Conservation (phyloP, 2,888 invertebrate genomes). For the Arrhopalites spinosus region DNA sequence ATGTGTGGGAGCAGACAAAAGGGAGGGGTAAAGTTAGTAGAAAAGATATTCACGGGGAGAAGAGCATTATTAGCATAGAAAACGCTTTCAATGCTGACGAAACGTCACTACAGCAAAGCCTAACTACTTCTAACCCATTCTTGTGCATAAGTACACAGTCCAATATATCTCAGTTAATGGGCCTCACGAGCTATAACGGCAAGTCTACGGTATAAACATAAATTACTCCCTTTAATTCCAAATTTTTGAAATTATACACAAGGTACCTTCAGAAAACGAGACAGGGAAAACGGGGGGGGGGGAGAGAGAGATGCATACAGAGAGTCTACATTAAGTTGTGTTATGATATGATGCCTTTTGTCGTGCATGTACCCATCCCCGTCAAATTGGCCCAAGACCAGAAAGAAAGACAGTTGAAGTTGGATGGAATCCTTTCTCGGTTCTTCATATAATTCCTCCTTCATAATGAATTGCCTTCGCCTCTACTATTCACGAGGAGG, state of each 20-base stretch:
- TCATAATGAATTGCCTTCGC: slow-evolving; percentile 26
- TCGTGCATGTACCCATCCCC: slow-evolving; percentile 17
- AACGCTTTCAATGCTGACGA: slow-evolving; percentile 53
- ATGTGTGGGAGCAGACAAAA: slow-evolving; percentile 10
- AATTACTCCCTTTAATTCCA: slow-evolving; percentile 39
- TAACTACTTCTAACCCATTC: slow-evolving; percentile 34
- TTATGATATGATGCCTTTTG: slow-evolving; percentile 27
- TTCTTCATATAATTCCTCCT: slow-evolving; percentile 9
- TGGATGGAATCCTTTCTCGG: slow-evolving; percentile 36
- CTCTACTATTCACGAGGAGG: slow-evolving; percentile 31
- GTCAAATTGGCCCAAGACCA: slow-evolving; percentile 33
- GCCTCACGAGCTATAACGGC: slow-evolving; percentile 35
- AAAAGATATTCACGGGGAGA: slow-evolving; percentile 26
- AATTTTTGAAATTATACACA: slow-evolving; percentile 40
- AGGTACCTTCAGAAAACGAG: slow-evolving; percentile 21
- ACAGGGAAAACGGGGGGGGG: neutral
- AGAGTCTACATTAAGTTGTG: slow-evolving; percentile 2
- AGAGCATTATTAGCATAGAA: slow-evolving; percentile 47
- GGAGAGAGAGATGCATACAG: slow-evolving; percentile 14
- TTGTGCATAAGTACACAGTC: slow-evolving; percentile 35
- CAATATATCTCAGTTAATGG: slow-evolving; percentile 40
- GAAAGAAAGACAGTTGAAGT: slow-evolving; percentile 24
- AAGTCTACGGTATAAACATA: slow-evolving; percentile 37
- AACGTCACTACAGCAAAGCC: slow-evolving; percentile 46
- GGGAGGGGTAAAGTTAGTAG: slow-evolving; percentile 9